Conservation (phyloP, 2,113 vertebrate genomes). For the Salvelinus alpinus region DNA sequence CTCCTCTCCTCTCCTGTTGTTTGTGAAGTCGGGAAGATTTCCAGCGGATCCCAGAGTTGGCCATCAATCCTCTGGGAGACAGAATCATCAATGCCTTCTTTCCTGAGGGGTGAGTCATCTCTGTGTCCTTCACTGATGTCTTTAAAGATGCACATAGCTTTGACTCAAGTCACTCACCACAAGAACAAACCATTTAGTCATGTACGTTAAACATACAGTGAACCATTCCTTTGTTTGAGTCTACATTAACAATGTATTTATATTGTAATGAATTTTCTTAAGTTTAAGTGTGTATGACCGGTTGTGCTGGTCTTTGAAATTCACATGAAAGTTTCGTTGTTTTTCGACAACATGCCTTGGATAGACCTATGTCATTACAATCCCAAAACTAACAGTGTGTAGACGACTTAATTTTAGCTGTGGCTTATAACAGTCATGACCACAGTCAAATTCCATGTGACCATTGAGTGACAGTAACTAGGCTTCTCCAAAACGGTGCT, state of each 20-base stretch:
- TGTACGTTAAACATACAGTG: background rate
- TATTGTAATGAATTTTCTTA: background rate
- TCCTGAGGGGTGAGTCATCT: constrained; percentile 86
- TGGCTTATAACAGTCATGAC: background rate
- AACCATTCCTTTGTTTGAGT: background rate
- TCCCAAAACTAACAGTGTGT: constrained; percentile 1
- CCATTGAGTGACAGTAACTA: no score
- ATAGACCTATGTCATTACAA: background rate
- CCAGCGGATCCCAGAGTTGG: constrained; percentile 96
- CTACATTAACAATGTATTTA: background rate
- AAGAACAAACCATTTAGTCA: constrained; percentile 2
- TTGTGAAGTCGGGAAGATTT: constrained; percentile 92
- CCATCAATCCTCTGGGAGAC: constrained; percentile 96
- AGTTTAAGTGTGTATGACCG: background rate
- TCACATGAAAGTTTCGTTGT: background rate
- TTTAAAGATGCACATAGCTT: background rate
- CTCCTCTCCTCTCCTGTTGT: background rate
- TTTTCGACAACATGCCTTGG: constrained; percentile 35
- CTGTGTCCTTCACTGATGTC: background rate
- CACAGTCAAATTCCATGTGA: no score
- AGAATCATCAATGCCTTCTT: constrained; percentile 98
- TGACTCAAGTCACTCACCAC: constrained; percentile 1
- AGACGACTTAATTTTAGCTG: constrained; percentile 30
- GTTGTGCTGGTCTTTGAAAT: constrained; percentile 15
- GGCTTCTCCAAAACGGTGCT: no score